Base-by-base conservation (phyloP, 2,797 vertebrate species). In the Danio choprae region DNA sequence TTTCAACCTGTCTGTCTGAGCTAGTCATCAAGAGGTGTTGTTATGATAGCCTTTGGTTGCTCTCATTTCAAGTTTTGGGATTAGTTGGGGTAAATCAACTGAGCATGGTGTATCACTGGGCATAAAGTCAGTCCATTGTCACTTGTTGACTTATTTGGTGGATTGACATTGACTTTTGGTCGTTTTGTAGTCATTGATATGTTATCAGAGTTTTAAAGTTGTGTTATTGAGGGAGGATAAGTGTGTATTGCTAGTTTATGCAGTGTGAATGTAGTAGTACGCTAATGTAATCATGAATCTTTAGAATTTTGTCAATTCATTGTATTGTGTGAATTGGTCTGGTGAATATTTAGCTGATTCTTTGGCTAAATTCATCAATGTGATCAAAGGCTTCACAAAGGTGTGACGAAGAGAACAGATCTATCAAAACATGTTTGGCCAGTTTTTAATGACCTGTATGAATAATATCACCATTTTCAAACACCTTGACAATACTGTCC, bases 371-470 rank as follows among this genome's bases (percentile, higher is more conserved):
- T 58, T 77, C 0, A 2, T 46, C 22, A 44, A 8, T 12, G 13
- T 58, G 22, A 46, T 46, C 11, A 67, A 58, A 67, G n/a, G 40
- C 11, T 7, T 56, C n/a, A 16, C 5, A 16, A 29, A 50, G 15
- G 46, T 50, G 22, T 29, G 22, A 77, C 46, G 51, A 67, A 13
- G 41, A 58, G 10, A 68, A 38, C 22, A 1, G 3, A 46, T 72
- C 12, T 22, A 43, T 56, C 20, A 22, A 58, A 67, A 77, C 63
- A 36, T 38, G 62, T 77, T 48, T 68, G 41, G 77, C 51, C 41
- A 48, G 63, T 77, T 77, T 46, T 18, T 56, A 58, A 67, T 48
- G 16, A 38, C 51, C 51, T 55, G 16, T 20, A 8, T 53, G 48
- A 53, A 53, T 71, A 71, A 22, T 56, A 38, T 43, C n/a, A 12